Conservation (phyloP, 2,888 invertebrate genomes). For the Drosophila monieri region DNA sequence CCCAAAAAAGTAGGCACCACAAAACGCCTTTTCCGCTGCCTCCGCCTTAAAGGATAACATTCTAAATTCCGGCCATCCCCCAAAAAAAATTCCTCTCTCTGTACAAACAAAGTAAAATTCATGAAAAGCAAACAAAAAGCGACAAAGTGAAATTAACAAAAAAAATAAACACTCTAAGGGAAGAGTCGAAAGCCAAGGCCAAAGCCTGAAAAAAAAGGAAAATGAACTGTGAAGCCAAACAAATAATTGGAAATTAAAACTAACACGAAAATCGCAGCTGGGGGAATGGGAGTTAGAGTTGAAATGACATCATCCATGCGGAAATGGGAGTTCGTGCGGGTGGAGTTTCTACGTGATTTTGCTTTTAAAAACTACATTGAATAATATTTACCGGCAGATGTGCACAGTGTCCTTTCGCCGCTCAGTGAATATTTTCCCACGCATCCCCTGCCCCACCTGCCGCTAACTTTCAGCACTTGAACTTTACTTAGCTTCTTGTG, state of each 20-base stretch:
- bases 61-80: slow-evolving; percentile 7
- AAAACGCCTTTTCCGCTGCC: background rate
- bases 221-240: slow-evolving; percentile 49
- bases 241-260: slow-evolving; percentile 61
- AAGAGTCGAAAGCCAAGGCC: slow-evolving; percentile 29
- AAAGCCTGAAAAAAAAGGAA: slow-evolving; percentile 7
- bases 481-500: slow-evolving; percentile 44
- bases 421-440: slow-evolving; percentile 7
- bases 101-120: slow-evolving; percentile 45
- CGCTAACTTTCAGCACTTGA: slow-evolving; percentile 35
- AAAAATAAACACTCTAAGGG: slow-evolving; percentile 33
- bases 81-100: slow-evolving; percentile 18
- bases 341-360: slow-evolving; percentile 55
- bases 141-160: slow-evolving; percentile 45
- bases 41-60: slow-evolving; percentile 26
- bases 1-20: background rate
- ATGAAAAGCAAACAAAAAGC: slow-evolving; percentile 45
- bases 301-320: slow-evolving; percentile 6
- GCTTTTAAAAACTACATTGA: slow-evolving; percentile 61
- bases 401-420: slow-evolving; percentile 3
- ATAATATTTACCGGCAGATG: slow-evolving; percentile 55
- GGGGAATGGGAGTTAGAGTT: background rate
- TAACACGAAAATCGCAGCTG: slow-evolving; percentile 25
- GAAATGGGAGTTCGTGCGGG: slow-evolving; percentile 19
- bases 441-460: background rate